A percentile compares a stretch with the other conserved stretches of the same genome.
Conservation (phyloP, 2,888 invertebrate genomes). For the Linnaemya vulpina region DNA sequence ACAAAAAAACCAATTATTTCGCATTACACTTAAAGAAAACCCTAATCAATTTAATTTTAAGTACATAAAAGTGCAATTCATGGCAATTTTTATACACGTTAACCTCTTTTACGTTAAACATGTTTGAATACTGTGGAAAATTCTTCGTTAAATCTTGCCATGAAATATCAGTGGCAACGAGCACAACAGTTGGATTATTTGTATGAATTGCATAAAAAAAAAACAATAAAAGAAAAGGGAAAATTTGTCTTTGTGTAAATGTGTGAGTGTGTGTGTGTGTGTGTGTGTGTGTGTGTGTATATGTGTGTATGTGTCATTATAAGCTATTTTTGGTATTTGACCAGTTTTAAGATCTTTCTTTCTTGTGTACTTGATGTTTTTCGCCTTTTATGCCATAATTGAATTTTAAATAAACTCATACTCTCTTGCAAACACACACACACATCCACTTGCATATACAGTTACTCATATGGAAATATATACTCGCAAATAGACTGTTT, state of each 20-base stretch:
- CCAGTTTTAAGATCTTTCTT: constrained; percentile 66
- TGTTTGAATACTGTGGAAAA: background rate
- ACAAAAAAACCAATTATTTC: constrained; percentile 51
- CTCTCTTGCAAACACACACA: constrained; percentile 7
- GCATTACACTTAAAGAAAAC: constrained; percentile 53
- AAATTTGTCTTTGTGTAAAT: constrained; percentile 35
- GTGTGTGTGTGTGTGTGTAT: constrained; percentile 22
- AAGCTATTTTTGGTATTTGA: constrained; percentile 67
- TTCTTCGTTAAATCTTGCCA: constrained; percentile 32
- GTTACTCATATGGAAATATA: constrained; percentile 5
- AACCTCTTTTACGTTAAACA: background rate
- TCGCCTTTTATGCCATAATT: constrained; percentile 78
- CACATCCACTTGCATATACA: constrained; percentile 6
- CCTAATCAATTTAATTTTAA: constrained; percentile 52
- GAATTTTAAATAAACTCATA: constrained; percentile 82
- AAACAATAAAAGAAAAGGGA: background rate
- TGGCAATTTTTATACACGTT: constrained; percentile 31
- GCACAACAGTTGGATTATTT: constrained; percentile 18
- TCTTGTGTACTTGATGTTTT: constrained; percentile 58
- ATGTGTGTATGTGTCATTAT: constrained; percentile 37
- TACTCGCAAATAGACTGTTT: constrained; percentile 11
- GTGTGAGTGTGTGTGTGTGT: background rate
- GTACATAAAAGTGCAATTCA: constrained; percentile 44
- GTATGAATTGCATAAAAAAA: constrained; percentile 28
- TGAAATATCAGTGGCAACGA: constrained; percentile 25